A percentile compares a stretch with the other conserved stretches of the same genome.
Conservation (phyloP, 2,797 vertebrate species). For the Antennarius maculatus region DNA sequence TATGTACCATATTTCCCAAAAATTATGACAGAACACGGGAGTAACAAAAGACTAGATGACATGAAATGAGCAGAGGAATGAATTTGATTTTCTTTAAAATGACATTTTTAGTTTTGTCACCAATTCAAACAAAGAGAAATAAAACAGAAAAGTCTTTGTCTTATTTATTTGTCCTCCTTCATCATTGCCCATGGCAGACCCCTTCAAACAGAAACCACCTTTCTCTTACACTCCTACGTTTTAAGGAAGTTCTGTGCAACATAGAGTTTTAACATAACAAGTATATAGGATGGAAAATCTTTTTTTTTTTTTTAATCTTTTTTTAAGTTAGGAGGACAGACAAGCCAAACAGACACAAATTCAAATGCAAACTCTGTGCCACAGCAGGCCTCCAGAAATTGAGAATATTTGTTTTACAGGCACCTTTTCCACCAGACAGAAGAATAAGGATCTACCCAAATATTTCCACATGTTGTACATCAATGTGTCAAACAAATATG, state of each 20-base stretch:
- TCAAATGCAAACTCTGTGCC: constrained; percentile 13
- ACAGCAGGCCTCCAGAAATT: constrained; percentile 10
- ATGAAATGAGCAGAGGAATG: not conserved
- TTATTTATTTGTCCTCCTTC: not conserved
- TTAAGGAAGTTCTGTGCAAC: constrained; percentile 10
- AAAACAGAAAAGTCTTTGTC: constrained; percentile 14
- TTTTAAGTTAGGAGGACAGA: constrained; percentile 32
- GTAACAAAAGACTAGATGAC: too few relatives aligned
- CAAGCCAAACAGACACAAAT: constrained; percentile 14
- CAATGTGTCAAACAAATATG: constrained; percentile 59
- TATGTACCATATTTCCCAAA: not conserved
- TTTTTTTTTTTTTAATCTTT: constrained; percentile 41
- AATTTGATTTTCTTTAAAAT: not conserved
- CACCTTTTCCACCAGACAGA: constrained; percentile 29
- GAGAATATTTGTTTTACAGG: constrained; percentile 26
- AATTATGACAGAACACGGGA: constrained; percentile 1
- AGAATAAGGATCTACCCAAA: constrained; percentile 21
- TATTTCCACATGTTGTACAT: constrained; percentile 43
- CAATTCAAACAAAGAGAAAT: constrained; percentile 6
- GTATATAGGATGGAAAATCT: constrained; percentile 21
- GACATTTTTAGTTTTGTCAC: constrained; percentile 5
- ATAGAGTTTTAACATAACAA: constrained; percentile 28
- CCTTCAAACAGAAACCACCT: constrained; percentile 10
- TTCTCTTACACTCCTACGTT: constrained; percentile 20
- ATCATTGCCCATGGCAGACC: not conserved